Conservation (phyloP, 2,888 invertebrate genomes). For the Trimorus sp. region DNA sequence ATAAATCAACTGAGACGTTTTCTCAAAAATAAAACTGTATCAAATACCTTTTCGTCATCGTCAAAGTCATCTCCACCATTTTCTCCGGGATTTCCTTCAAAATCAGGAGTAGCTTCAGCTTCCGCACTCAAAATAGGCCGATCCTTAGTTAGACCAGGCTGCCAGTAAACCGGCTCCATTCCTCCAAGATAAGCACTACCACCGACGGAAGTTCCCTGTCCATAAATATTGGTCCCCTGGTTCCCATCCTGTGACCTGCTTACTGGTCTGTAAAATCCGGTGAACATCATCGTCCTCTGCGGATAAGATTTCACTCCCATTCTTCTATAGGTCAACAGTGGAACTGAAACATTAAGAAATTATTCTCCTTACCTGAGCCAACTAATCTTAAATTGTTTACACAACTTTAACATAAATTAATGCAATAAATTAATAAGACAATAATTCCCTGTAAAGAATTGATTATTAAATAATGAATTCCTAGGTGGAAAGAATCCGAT, state of each 20-base stretch:
- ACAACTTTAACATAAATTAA: too few relatives aligned
- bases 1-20: too few relatives aligned
- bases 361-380: too few relatives aligned
- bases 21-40: too few relatives aligned
- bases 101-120: constrained; percentile 74
- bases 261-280: constrained; percentile 76
- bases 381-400: too few relatives aligned
- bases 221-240: constrained; percentile 75
- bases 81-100: constrained; percentile 63
- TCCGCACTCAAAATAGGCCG: constrained; percentile 75
- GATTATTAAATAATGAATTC: too few relatives aligned
- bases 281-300: constrained; percentile 77
- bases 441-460: too few relatives aligned
- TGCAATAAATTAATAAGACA: too few relatives aligned
- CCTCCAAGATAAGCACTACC: constrained; percentile 74
- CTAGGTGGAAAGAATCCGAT: too few relatives aligned
- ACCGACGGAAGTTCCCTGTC: constrained; percentile 78
- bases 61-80: constrained; percentile 60
- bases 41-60: constrained; percentile 22
- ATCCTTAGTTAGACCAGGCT: constrained; percentile 73
- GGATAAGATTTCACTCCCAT: background rate
- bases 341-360: background rate
- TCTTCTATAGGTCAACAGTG: background rate
- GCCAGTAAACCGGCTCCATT: constrained; percentile 70
- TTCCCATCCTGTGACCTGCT: constrained; percentile 69